Evolutionary conservation across 2,797 vertebrate species (phyloP), one percentile per base, ranked within the genome.

Genomic region (Nasua narica): DNA sequence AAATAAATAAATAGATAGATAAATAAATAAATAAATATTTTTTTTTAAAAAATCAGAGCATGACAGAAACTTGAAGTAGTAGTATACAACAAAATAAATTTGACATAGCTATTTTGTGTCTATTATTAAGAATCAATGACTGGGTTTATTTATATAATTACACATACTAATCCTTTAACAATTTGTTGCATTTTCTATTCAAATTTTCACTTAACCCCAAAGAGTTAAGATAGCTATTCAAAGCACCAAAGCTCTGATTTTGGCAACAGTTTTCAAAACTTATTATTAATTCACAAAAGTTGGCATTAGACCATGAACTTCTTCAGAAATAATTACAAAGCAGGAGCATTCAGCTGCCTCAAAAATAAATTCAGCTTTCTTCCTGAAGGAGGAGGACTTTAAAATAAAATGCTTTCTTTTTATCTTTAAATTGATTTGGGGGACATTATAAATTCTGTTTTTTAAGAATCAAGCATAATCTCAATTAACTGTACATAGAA

Each of bases 221-320:
- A 84, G 92, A 96, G 94, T 96, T 97, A 95, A 97, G 95, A 89
- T 23, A 94, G 37, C 74, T 94, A 91, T 95, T 91, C 58, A 95
- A 97, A 91, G 23, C 8, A 91, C 43, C 9, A 79, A 97, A 52
- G 95, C 97, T 95, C 79, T 93, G n/a, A 96, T 96, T 96, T 94
- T 60, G 92, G 81, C 43, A 96, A 9, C 62, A 90, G 92, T 95
- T 81, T 87, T 87, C 60, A 96, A 96, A 97, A 94, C 86, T 95
- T 96, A 89, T 93, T 95, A 96, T 97, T 96, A 98, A 97, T 98
- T 96, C 97, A 97, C 94, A 86, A 96, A 96, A 97, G 67, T 96
- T 98, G 97, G 94, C 97, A 96, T 86, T 93, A 91, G 81, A 96
- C 76, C 97, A 97, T 86, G 81, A 97, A 96, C 90, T 97, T 96